Base-by-base conservation (phyloP, 1,140 invertebrate species). In the Chironomus striatipennis region DNA sequence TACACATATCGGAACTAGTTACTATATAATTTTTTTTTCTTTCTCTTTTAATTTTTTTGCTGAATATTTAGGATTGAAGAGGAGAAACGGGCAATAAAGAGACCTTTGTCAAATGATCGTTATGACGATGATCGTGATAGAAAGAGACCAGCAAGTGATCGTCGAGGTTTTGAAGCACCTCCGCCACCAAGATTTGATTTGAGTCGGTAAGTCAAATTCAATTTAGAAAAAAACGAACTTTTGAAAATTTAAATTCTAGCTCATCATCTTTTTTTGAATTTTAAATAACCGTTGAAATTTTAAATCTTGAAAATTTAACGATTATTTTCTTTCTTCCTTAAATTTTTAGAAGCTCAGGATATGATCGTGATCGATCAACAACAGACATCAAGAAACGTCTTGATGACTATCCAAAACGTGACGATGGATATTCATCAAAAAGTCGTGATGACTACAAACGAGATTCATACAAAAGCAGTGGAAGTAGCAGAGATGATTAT, bases 111-210 rank as follows among this genome's bases (percentile, higher is more conserved):
- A 10, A 78, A 79, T 75, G 80, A 82, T 78, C 80, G 82, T 43
- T 82, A 82, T 70, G 75, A 77, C 5, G 84, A 82, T 72, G 76
- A 80, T 7, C 42, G 81, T 1, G 83, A 85, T 73, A 80, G 82
- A 18, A 85, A 85, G 76, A 80, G 84, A 8, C 70, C 81, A 8
- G 77, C 75, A 15, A 75, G 76, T 21, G 79, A 80, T 3, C 77
- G 81, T 17, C 82, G 83, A 74, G 73, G 80, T 12, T 85, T 84
- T 77, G 84, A 84, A 75, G 82, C 81, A n/a, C 81, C 83, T 64
- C 81, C 82, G 17, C 81, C 81, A 17, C 81, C 81, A 18, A 77
- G 80, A 7, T 78, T 77, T 82, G 74, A 79, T 79, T 17, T 73
- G 42, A 65, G 18, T 18, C 42, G 20, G 24, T n/a, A 77, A 34